Percentiles rank a stretch among this genome's conserved stretches.
Evolutionary conservation across 2,888 invertebrate species (phyloP).

Genomic region (Sylvicola fuscatus): DNA sequence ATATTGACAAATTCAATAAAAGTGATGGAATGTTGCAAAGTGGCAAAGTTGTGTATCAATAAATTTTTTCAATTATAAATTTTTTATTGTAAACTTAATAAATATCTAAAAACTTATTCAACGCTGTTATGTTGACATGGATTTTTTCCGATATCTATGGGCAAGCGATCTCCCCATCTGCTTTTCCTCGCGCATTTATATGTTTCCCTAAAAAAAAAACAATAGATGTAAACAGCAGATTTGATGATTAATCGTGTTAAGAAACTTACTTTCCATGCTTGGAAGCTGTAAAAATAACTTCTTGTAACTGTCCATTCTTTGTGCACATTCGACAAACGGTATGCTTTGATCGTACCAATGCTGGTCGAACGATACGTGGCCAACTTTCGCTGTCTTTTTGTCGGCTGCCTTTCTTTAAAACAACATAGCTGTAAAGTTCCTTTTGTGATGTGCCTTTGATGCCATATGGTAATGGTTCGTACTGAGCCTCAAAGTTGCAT

Average conservation of each 20-base stretch:
- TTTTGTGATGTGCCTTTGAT: slow-evolving; percentile 23
- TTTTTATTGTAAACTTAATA: too few relatives aligned
- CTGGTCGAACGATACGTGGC: slow-evolving; percentile 63
- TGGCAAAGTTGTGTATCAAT: too few relatives aligned
- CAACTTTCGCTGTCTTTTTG: slow-evolving; percentile 32
- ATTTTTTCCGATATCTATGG: slow-evolving; percentile 29
- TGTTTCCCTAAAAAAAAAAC: slow-evolving; percentile 26
- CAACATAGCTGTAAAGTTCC: slow-evolving; percentile 57
- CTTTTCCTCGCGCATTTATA: slow-evolving; percentile 53
- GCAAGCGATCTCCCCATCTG: slow-evolving; percentile 64
- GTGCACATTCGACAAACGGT: slow-evolving; percentile 63
- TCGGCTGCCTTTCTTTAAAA: slow-evolving; percentile 53
- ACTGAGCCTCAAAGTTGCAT: slow-evolving; percentile 55
- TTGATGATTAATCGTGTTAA: too few relatives aligned
- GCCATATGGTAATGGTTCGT: slow-evolving; percentile 33
- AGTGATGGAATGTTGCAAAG: too few relatives aligned
- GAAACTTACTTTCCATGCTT: slow-evolving; percentile 50
- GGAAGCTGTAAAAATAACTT: slow-evolving; percentile 51
- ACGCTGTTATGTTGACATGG: too few relatives aligned
- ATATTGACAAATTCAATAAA: too few relatives aligned
- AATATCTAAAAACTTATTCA: too few relatives aligned
- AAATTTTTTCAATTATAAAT: too few relatives aligned
- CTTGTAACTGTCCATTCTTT: slow-evolving; percentile 45
- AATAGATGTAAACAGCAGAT: neutral
- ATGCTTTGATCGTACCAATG: slow-evolving; percentile 45